Evolutionary conservation across 92 coral and sea anemone genomes (phyloP).

Genomic region (Siderastrea siderea): DNA sequence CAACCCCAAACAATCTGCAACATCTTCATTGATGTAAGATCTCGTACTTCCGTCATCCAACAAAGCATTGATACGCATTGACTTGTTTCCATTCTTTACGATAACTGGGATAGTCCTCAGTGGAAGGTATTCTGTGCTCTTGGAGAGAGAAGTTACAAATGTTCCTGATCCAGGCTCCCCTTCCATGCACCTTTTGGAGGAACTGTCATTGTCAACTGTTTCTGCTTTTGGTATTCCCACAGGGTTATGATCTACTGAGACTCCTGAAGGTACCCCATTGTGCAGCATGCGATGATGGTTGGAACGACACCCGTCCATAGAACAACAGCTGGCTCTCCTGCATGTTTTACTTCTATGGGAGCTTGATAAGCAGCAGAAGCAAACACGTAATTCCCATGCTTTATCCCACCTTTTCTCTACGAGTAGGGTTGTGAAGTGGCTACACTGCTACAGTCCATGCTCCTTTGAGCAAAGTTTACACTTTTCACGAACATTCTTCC

Average conservation of each 20-base stretch:
- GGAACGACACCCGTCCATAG: not conserved
- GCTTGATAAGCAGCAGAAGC: slow-evolving; percentile 32
- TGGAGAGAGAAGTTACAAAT: too few species aligned
- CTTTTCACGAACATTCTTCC: not conserved
- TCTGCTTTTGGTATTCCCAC: too few species aligned
- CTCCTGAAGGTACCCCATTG: not conserved
- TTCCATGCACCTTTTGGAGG: too few species aligned
- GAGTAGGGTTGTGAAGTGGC: slow-evolving; percentile 14
- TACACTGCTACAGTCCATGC: slow-evolving; percentile 1
- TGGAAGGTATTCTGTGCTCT: too few species aligned
- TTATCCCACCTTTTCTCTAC: slow-evolving; percentile 35
- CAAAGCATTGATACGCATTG: too few species aligned
- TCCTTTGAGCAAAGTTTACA: not conserved
- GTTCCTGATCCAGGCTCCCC: too few species aligned
- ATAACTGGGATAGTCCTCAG: too few species aligned
- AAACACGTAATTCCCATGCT: slow-evolving; percentile 22
- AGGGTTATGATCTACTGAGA: not conserved
- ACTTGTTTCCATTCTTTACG: too few species aligned
- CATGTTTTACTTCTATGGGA: slow-evolving; percentile 25
- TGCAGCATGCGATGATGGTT: not conserved
- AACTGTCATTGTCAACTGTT: too few species aligned
- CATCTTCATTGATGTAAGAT: too few species aligned
- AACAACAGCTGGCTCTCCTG: not conserved
- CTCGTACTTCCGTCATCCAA: too few species aligned
- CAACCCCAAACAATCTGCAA: too few species aligned